Evolutionary conservation across 2,888 invertebrate genomes (phyloP), one percentile per base, ranked within the genome.

Genomic region (Empis stercorea): DNA sequence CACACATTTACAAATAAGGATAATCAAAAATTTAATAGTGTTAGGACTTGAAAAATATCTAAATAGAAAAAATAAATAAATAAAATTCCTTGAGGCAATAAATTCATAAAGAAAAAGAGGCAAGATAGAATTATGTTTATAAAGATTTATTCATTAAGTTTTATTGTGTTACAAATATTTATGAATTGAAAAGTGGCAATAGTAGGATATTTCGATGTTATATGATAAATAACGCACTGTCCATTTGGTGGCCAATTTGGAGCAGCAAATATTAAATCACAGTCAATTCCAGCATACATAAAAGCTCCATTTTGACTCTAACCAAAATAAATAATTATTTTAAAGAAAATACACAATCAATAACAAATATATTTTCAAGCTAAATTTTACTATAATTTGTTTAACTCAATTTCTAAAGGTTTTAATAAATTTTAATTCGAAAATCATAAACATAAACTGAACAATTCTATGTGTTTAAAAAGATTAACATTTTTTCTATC

Each of bases 201-300:
- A 44, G 89, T 84, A 44, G 93, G 94, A 67, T 84, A 86, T 55
- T 81, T 80, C 42, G 89, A 83, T 30, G 92, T 92, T 70, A 95
- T 89, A 60, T 84, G 79, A 71, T 87, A 86, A 55, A 92, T 87
- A 55, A 84, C 83, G 55, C 89, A 87, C 65, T 85, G 87, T 3
- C 93, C 93, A 44, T 86, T 83, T 16, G 91, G 89, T 45, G 88
- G 87, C 93, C 94, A 94, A 73, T 92, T 89, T 44, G 92, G 92
- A n/a, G 94, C 87, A 15, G 93, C 93, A 72, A 94, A 95, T 45
- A 93, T 93, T 72, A 93, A 87, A 4, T 94, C 94, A 69, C 89
- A 88, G 74, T 94, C 93, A 39, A 91, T 92, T 45, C 94, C 94
- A 13, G 91, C 93, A 69, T 94, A 94, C n/a, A n/a, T 58, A 91